Conservation (phyloP, 2,113 vertebrate genomes). For the Nothocercus julius region DNA sequence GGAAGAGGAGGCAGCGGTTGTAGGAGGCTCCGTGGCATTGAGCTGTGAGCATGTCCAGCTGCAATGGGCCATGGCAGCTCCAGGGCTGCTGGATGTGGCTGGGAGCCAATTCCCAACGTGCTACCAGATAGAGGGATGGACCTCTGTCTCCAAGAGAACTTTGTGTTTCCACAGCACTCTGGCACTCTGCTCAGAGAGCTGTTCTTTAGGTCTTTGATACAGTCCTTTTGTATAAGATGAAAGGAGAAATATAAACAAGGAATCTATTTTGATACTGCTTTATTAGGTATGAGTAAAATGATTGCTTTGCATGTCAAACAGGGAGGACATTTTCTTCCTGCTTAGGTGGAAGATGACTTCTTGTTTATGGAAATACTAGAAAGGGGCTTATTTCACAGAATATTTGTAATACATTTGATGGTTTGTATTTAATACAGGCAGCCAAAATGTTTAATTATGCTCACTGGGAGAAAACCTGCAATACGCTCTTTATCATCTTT, state of each 20-base stretch:
- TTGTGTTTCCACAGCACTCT: neutral
- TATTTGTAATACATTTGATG: neutral
- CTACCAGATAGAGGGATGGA: neutral
- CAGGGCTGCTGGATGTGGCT: neutral
- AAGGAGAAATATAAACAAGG: constrained; percentile 27
- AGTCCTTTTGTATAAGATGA: neutral
- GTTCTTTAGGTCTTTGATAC: neutral
- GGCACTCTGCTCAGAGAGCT: neutral
- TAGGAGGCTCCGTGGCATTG: neutral
- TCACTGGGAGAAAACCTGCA: constrained; percentile 85
- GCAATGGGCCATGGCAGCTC: fast-evolving
- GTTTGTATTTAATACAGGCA: constrained; percentile 78
- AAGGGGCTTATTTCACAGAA: neutral
- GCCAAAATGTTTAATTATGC: constrained; percentile 95
- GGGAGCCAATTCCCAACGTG: neutral
- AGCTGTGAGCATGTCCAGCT: neutral
- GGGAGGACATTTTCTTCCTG: neutral
- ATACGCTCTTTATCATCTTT: constrained; percentile 88
- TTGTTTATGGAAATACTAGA: constrained; percentile 26
- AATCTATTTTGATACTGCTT: neutral
- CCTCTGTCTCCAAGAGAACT: neutral
- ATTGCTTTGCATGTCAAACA: constrained; percentile 1
- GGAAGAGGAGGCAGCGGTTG: neutral
- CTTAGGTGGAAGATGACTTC: constrained; percentile 11
- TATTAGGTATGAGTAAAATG: constrained; percentile 31